phyloP scores from a whole-genome alignment of 2,113 vertebrate species.

The Pogonocichla stellata region DNA sequence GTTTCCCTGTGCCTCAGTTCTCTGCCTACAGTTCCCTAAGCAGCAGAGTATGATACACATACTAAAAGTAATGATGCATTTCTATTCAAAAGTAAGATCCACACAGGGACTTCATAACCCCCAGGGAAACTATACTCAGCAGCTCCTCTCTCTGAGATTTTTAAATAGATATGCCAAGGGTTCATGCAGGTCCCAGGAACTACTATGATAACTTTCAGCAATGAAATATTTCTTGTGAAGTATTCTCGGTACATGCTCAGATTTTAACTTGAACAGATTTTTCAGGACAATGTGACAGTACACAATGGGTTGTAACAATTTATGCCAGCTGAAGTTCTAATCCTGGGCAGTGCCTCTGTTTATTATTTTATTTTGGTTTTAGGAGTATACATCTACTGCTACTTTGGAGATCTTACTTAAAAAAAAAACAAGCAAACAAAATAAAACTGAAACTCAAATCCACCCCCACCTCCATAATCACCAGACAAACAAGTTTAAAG shows the following conservation, averaged over 20 bases:
- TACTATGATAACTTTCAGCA: not conserved
- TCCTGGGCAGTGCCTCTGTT: not conserved
- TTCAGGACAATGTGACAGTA: not conserved
- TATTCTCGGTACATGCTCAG: not conserved
- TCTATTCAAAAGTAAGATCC: not conserved
- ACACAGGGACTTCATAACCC: not conserved
- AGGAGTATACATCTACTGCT: not conserved
- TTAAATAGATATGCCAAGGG: not conserved
- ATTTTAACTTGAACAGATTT: not conserved
- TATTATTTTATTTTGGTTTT: not conserved
- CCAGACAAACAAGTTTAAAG: not conserved
- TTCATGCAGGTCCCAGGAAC: not conserved
- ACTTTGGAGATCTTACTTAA: not conserved
- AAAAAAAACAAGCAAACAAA: not conserved
- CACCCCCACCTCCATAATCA: not conserved
- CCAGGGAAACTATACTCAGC: not conserved
- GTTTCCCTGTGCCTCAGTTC: not conserved
- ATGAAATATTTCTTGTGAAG: not conserved
- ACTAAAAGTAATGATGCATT: not conserved
- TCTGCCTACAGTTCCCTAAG: not conserved
- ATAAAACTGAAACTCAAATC: not conserved
- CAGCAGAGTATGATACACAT: not conserved
- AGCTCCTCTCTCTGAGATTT: not conserved
- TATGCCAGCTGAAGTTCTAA: not conserved
- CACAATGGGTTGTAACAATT: not conserved